These are phyloP conservation scores for Iphiclides podalirius DNA, from an alignment of 2,888 invertebrate genomes.

Conservation along the genomic window DNA sequence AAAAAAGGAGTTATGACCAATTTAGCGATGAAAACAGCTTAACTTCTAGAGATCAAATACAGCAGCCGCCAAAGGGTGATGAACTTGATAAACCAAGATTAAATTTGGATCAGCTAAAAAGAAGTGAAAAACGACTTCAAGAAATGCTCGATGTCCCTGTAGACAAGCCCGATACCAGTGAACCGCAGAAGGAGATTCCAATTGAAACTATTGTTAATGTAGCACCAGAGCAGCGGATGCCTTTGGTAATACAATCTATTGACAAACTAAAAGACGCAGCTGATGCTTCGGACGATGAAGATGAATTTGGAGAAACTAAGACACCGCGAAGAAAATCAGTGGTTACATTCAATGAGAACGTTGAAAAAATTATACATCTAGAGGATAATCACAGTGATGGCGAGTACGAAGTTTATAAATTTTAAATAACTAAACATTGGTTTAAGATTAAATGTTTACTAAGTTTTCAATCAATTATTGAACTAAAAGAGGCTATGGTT, in stretches of 20 bases:
- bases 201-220: conserved; percentile 44
- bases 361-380: conserved; percentile 73
- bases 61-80: conserved; percentile 42
- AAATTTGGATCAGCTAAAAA: conserved; percentile 61
- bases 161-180: conserved; percentile 34
- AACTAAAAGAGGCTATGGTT: too few species aligned
- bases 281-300: conserved; percentile 55
- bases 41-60: conserved; percentile 45
- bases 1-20: conserved; percentile 46
- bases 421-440: conserved; percentile 34
- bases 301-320: conserved; percentile 64
- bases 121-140: conserved; percentile 60
- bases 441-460: background rate
- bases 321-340: conserved; percentile 64
- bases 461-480: background rate
- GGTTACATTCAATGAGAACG: conserved; percentile 79
- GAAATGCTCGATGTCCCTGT: conserved; percentile 59
- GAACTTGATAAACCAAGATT: conserved; percentile 45
- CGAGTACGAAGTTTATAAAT: conserved; percentile 51
- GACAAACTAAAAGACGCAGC: conserved; percentile 63
- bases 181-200: conserved; percentile 37
- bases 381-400: conserved; percentile 55
- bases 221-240: conserved; percentile 38
- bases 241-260: conserved; percentile 66
- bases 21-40: conserved; percentile 56